Conservation (phyloP, 2,888 invertebrate genomes). For the Mythimna vitellina region DNA sequence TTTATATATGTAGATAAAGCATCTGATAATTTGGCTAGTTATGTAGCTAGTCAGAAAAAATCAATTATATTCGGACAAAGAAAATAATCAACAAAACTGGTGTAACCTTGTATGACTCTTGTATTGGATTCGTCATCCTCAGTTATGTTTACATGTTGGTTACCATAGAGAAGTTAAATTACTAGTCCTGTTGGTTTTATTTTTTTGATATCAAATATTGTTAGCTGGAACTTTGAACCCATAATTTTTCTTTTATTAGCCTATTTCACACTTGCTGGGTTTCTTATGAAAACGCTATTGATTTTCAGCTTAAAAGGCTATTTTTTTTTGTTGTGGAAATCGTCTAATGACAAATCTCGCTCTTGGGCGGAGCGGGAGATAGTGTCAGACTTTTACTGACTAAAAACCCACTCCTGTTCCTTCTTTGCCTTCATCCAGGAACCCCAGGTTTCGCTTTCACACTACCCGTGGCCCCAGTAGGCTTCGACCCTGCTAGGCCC, state of each 20-base stretch:
- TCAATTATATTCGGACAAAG: background rate
- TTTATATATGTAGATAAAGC: background rate
- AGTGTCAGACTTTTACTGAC: too few relatives aligned
- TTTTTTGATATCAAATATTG: background rate
- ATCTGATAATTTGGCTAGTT: background rate
- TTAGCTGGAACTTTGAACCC: background rate
- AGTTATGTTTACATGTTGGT: slow-evolving; percentile 50
- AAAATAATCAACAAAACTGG: slow-evolving; percentile 17
- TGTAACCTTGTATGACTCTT: slow-evolving; percentile 18
- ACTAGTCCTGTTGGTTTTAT: slow-evolving; percentile 3
- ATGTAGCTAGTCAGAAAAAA: slow-evolving; percentile 6
- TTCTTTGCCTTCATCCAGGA: too few relatives aligned
- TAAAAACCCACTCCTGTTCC: too few relatives aligned
- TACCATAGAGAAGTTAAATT: slow-evolving; percentile 41
- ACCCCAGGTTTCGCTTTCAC: too few relatives aligned
- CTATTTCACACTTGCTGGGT: background rate
- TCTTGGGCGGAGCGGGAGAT: too few relatives aligned
- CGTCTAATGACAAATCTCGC: too few relatives aligned
- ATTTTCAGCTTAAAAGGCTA: background rate
- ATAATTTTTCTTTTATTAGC: background rate
- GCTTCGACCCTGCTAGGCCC: too few relatives aligned
- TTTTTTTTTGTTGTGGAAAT: too few relatives aligned
- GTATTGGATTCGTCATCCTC: slow-evolving; percentile 17
- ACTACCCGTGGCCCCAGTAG: too few relatives aligned
- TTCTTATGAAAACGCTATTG: background rate